A percentile compares a stretch with the other conserved stretches of the same genome.
Conservation (phyloP, 2,797 vertebrate genomes). For the Neomorphus geoffroyi region DNA sequence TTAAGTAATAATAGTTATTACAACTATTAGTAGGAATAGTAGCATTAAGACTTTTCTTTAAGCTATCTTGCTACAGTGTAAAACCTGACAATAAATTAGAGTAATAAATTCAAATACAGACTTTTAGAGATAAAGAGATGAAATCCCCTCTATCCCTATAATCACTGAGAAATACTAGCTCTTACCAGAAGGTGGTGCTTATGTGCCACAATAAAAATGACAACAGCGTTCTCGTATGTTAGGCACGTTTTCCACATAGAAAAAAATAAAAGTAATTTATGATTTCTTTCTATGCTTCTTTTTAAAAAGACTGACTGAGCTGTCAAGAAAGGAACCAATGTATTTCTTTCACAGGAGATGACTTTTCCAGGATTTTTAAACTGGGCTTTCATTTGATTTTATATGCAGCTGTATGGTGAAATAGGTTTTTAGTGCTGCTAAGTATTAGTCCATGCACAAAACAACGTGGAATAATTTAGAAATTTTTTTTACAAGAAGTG, state of each 20-base stretch:
- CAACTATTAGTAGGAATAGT: neutral
- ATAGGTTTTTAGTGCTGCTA: neutral
- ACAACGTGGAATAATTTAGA: neutral
- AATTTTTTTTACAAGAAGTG: neutral
- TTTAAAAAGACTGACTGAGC: neutral
- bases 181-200: constrained; percentile 73
- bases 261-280: constrained; percentile 10
- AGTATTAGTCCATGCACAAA: neutral
- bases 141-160: rapidly evolving
- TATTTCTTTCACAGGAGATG: neutral
- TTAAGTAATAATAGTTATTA: neutral
- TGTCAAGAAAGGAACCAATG: neutral
- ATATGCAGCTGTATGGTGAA: neutral
- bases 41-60: neutral
- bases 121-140: neutral
- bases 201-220: constrained; percentile 5
- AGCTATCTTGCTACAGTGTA: neutral
- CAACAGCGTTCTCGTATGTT: neutral
- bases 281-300: neutral
- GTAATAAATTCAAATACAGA: neutral
- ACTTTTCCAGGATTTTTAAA: neutral
- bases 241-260: neutral
- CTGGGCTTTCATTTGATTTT: neutral
- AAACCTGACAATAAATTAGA: neutral
- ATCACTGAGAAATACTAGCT: neutral